A percentile compares a stretch with the other conserved stretches of the same genome.
Evolutionary conservation across 2,113 vertebrate genomes (phyloP).

Genomic region (Neomonachus schauinslandi): DNA sequence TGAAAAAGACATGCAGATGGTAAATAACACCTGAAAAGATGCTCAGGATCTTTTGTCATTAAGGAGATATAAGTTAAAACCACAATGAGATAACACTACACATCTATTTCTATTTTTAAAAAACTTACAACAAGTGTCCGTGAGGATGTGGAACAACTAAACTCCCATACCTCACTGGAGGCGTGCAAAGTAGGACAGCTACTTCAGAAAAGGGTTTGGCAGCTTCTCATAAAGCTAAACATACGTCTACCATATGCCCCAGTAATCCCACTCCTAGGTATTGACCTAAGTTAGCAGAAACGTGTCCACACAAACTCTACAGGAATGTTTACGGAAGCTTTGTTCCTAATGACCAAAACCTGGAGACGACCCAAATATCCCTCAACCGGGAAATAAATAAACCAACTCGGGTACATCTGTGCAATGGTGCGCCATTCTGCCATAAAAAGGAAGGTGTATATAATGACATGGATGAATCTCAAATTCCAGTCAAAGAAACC

Average conservation of each 20-base stretch:
- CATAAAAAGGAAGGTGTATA: accelerated
- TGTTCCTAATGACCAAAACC: background rate
- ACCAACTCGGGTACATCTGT: background rate
- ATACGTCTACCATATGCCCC: too few species aligned
- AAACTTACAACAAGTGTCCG: background rate
- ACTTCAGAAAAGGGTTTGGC: background rate
- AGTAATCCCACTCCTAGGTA: background rate
- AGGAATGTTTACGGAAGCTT: background rate
- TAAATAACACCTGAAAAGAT: background rate
- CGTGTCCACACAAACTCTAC: background rate
- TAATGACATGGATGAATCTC: background rate
- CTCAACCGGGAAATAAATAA: background rate
- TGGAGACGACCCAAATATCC: background rate
- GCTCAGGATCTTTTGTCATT: background rate
- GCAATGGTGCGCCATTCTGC: accelerated
- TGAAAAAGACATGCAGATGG: background rate
- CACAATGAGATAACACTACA: background rate
- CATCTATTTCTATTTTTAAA: background rate
- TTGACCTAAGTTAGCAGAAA: background rate
- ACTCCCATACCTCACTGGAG: background rate
- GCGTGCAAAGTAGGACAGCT: too few species aligned
- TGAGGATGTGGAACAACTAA: background rate
- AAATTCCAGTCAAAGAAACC: background rate
- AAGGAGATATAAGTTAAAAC: background rate
- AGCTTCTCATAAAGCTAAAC: background rate